Conservation (phyloP, 2,888 invertebrate species). For the Eupithecia pulchellata region DNA sequence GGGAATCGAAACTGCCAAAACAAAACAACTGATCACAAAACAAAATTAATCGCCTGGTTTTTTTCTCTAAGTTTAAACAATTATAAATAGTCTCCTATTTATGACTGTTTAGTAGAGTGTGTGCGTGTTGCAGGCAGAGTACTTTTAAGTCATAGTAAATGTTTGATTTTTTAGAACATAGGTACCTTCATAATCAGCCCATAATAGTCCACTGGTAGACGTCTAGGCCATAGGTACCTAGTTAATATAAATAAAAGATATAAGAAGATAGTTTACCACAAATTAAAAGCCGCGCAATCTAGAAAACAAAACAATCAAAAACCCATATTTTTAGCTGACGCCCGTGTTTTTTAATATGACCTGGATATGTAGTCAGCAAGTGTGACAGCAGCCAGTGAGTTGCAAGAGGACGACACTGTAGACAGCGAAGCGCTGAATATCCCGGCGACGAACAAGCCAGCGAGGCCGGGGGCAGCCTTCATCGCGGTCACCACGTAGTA, state of each 20-base stretch:
- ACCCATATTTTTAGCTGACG: neutral
- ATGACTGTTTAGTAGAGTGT: no score
- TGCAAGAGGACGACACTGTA: constrained; percentile 95
- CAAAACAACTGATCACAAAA: neutral
- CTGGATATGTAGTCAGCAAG: constrained; percentile 89
- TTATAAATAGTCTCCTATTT: no score
- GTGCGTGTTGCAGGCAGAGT: no score
- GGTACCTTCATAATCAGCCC: no score
- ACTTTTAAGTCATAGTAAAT: no score
- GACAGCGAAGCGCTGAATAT: constrained; percentile 96
- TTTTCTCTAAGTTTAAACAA: neutral
- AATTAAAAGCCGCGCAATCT: neutral
- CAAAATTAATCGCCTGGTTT: neutral
- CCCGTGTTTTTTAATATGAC: constrained; percentile 64
- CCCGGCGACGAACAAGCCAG: constrained; percentile 95
- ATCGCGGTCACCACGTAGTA: constrained; percentile 91
- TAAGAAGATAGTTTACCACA: no score
- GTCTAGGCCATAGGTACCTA: no score
- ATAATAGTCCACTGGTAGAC: no score
- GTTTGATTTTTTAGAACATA: no score
- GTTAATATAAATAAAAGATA: no score
- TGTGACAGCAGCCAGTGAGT: constrained; percentile 95
- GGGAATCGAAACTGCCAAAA: neutral
- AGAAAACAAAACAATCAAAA: neutral
- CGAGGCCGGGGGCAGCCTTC: constrained; percentile 88